phyloP scores from a whole-genome alignment of 2,888 invertebrate genomes.

The Lasioglossum zephyrum region DNA sequence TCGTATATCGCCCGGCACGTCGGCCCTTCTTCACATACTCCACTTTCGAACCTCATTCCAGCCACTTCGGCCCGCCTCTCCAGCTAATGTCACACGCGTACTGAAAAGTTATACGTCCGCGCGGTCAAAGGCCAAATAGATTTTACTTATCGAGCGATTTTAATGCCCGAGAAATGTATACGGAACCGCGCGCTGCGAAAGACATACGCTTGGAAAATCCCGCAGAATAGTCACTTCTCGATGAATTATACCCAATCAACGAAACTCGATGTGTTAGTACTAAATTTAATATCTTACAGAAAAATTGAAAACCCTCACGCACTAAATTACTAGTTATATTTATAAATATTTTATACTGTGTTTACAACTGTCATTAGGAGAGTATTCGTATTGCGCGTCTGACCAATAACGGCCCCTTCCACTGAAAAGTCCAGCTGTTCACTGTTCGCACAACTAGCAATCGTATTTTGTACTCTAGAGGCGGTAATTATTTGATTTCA shows the following conservation, averaged over 20 bases:
- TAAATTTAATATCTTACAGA: not conserved
- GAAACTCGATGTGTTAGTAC: not conserved
- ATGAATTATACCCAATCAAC: not conserved
- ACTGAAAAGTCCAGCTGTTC: not conserved
- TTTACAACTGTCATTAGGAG: not conserved
- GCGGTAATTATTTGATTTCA: not conserved
- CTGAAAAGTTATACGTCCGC: conserved; percentile 57
- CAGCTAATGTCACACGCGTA: conserved; percentile 70
- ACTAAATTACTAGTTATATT: not conserved
- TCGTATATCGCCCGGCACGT: conserved; percentile 77
- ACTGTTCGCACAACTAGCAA: not conserved
- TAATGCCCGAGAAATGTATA: conserved; percentile 12
- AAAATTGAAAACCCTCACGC: not conserved
- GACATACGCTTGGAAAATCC: not conserved
- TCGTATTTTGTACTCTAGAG: not conserved
- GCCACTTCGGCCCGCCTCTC: conserved; percentile 70
- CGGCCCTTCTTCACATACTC: conserved; percentile 79
- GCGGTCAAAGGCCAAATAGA: conserved; percentile 23
- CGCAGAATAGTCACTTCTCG: not conserved
- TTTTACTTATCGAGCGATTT: conserved; percentile 36
- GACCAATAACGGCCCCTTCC: not conserved
- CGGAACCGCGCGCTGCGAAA: not conserved
- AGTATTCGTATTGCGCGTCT: not conserved
- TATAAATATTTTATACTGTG: not conserved
- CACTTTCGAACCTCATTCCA: conserved; percentile 83